phyloP scores from a whole-genome alignment of 2,797 vertebrate species.

The Lutjanus argentimaculatus region DNA sequence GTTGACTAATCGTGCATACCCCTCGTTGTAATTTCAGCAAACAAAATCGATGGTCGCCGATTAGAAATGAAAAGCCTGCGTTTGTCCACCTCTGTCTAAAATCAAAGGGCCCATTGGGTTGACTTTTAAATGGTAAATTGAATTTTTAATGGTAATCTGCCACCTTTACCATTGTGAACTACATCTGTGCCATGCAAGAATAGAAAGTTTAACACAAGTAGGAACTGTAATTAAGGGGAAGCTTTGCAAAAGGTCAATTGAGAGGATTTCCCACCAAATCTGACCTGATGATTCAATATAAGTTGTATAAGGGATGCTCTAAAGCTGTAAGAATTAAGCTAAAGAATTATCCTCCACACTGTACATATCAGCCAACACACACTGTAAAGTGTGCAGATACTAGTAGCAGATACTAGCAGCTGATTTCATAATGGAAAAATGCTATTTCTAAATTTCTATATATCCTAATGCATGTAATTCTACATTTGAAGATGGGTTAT shows the following conservation, averaged over 20 bases:
- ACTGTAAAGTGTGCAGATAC: not conserved
- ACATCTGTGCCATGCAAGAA: not conserved
- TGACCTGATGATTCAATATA: not conserved
- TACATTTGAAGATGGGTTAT: not conserved
- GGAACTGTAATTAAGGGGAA: not conserved
- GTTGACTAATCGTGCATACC: too few species aligned
- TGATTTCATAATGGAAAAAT: not conserved
- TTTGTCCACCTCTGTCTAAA: not conserved
- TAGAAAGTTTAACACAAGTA: not conserved
- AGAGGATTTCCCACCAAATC: not conserved
- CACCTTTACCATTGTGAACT: not conserved
- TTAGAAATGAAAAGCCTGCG: not conserved
- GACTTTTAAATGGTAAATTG: not conserved
- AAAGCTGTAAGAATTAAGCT: too few species aligned
- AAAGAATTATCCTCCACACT: too few species aligned
- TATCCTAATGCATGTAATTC: not conserved
- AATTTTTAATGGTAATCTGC: not conserved
- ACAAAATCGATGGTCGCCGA: too few species aligned
- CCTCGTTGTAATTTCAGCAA: not conserved
- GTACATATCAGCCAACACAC: not conserved
- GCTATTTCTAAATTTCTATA: not conserved
- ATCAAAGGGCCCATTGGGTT: not conserved
- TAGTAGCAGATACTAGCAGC: not conserved
- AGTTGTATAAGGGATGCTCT: not conserved
- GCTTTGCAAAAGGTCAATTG: not conserved